Evolutionary conservation across 2,888 invertebrate genomes (phyloP), one percentile per base, ranked within the genome.

Genomic region (Eupsilia transversa): DNA sequence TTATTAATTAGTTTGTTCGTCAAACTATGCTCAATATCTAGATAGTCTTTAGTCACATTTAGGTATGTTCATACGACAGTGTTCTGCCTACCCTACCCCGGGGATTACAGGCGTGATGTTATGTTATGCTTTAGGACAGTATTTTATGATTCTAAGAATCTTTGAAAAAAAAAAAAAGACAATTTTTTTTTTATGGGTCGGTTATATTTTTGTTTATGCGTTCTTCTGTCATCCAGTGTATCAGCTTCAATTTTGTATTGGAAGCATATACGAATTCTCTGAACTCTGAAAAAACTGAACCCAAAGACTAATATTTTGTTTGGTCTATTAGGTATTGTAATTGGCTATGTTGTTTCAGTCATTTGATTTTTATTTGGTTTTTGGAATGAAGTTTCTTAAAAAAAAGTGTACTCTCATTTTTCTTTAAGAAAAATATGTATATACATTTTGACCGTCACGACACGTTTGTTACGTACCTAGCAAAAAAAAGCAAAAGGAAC

Each of bases 1-100:
- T n/a, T 59, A 9, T 71, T 41, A 41, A 12, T 74, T 52, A 12
- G 20, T 35, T 74, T 49, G 57, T 64, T 65, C 33, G 14, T 49
- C 27, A 65, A 59, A 35, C 23, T 52, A 35, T 41, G 59, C 38
- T 56, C 54, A 54, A 54, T 54, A 54, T 17, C 6, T n/a, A 23
- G 27, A 5, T 43, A 68, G 23, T 64, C 9, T 27, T 69, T 30
- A 30, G 27, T 69, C 5, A 17, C 27, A 52, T n/a, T n/a, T 52
- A 52, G 54, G 6, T 14, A 41, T 17, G 30, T n/a, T 67, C 23
- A 23, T 57, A 17, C 14, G 14, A 38, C 14, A 54, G 27, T 54
- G 14, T 54, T 27, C 27, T 54, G 27, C 14, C 14, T 54, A 14
- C n/a, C n/a, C n/a, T n/a, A 54, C 17, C 27, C 27, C 3, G 6